A percentile compares a stretch with the other conserved stretches of the same genome.
These are phyloP conservation scores for Noctilio leporinus DNA, from an alignment of 2,113 vertebrate genomes.

Conservation along the genomic window DNA sequence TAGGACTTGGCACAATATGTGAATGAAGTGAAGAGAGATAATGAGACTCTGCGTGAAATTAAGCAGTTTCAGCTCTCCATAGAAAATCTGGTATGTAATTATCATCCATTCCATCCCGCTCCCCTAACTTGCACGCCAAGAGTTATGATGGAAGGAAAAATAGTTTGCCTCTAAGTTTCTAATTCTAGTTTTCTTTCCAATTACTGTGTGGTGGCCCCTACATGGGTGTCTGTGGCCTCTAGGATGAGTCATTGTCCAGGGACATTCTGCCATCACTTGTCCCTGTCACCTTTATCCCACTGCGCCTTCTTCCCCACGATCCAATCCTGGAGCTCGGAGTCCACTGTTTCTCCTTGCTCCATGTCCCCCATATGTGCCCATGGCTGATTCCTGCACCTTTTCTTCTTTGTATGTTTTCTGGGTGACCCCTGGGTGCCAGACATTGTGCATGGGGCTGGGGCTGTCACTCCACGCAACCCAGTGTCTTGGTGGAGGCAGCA, in stretches of 20 bases:
- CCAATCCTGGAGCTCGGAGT: neutral
- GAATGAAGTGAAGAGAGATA: constrained; percentile 98
- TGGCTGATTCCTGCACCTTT: neutral
- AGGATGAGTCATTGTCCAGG: fast-evolving
- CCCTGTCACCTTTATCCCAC: neutral
- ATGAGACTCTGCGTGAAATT: constrained; percentile 95
- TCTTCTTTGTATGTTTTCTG: neutral
- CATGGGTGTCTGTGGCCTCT: neutral
- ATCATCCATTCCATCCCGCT: neutral
- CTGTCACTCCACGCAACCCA: neutral
- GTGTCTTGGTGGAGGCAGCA: neutral
- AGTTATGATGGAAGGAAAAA: neutral
- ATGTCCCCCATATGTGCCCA: neutral
- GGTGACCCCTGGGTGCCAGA: neutral
- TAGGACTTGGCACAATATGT: constrained; percentile 99
- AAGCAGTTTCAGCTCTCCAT: constrained; percentile 96
- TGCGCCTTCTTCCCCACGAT: neutral
- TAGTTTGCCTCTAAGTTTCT: constrained; percentile 15
- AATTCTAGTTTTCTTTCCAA: fast-evolving
- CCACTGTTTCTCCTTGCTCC: neutral
- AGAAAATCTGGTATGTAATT: constrained; percentile 90
- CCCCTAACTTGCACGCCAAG: neutral
- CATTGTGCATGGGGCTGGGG: neutral
- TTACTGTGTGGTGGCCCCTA: neutral
- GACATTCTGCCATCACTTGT: neutral